phyloP scores from a whole-genome alignment of 2,797 vertebrate species.

The Phalloptychus januarius region DNA sequence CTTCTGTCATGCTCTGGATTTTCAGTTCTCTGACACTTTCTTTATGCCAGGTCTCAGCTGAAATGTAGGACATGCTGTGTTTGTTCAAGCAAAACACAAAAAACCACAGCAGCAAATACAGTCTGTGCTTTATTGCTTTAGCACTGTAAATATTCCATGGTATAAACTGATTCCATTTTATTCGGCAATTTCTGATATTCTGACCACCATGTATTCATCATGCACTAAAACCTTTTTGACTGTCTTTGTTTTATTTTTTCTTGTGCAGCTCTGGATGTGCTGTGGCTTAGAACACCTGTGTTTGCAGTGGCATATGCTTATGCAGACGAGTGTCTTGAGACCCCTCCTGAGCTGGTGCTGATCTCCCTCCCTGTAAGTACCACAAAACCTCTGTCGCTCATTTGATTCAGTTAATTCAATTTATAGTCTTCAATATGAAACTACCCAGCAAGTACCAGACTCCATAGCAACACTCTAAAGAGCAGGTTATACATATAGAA shows the following conservation, averaged over 20 bases:
- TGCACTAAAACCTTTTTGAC: background rate
- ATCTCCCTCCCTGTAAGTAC: conserved; percentile 90
- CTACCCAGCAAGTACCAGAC: background rate
- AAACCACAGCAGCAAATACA: background rate
- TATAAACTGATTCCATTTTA: background rate
- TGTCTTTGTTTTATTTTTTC: conserved; percentile 4
- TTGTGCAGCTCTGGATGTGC: conserved; percentile 90
- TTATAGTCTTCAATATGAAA: background rate
- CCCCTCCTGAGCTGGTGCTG: conserved; percentile 91
- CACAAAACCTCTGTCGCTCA: conserved; percentile 7
- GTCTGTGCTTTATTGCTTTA: background rate
- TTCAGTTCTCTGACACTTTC: background rate
- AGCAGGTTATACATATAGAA: background rate
- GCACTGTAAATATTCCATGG: background rate
- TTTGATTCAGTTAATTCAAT: background rate
- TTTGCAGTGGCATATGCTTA: conserved; percentile 92
- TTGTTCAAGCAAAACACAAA: background rate
- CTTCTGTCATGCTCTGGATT: no score
- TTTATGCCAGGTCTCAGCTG: background rate
- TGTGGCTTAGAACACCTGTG: conserved; percentile 92
- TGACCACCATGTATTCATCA: background rate
- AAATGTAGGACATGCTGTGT: background rate
- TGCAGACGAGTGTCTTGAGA: conserved; percentile 90
- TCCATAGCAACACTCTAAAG: background rate
- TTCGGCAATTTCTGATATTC: background rate